phyloP scores from a whole-genome alignment of 2,113 vertebrate genomes.

The Stegostoma tigrinum region DNA sequence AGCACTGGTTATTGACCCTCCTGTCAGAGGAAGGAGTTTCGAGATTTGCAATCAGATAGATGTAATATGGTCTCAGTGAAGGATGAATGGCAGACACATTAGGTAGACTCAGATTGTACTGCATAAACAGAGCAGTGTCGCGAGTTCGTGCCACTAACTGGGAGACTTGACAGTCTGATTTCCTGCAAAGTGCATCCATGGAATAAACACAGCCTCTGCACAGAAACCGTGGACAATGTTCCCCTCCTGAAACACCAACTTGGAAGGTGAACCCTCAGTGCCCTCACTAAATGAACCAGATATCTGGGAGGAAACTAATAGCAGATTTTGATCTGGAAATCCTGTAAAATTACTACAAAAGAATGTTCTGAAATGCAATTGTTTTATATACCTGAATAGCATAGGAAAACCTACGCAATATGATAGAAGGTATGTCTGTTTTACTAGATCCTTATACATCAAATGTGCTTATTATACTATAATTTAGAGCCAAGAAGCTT shows the following conservation, averaged over 20 bases:
- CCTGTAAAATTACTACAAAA: neutral
- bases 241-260: neutral
- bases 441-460: neutral
- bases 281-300: neutral
- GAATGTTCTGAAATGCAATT: neutral
- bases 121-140: neutral
- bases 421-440: neutral
- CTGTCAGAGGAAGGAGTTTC: neutral
- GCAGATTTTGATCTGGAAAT: neutral
- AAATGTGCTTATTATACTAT: neutral
- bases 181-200: no score
- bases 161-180: no score
- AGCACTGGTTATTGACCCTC: neutral
- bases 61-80: neutral
- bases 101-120: neutral
- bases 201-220: no score
- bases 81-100: neutral
- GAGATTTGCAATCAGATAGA: neutral
- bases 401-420: neutral
- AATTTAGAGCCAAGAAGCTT: constrained; percentile 24
- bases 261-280: neutral
- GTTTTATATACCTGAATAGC: neutral
- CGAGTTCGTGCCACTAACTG: neutral
- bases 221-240: neutral
- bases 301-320: neutral